A percentile compares a stretch with the other conserved stretches of the same genome.
Evolutionary conservation across 2,888 invertebrate genomes (phyloP).

Genomic region (Bruchidius siliquastri): DNA sequence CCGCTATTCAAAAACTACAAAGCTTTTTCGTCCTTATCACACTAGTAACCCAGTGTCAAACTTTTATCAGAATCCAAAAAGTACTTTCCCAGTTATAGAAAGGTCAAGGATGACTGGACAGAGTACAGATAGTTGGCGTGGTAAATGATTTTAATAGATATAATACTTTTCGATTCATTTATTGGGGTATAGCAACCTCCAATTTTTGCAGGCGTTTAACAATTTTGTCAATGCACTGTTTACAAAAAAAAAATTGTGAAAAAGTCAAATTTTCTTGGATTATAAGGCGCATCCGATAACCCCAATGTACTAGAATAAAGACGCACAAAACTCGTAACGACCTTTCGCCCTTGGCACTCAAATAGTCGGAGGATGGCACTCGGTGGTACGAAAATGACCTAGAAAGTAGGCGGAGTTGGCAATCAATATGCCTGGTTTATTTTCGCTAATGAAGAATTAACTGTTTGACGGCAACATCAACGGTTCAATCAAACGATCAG

Average conservation of each 20-base stretch:
- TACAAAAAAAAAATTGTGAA: not conserved
- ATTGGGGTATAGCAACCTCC: no score
- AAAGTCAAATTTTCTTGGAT: not conserved
- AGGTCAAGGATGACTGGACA: no score
- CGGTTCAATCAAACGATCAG: not conserved
- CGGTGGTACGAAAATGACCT: conserved; percentile 24
- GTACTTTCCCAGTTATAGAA: no score
- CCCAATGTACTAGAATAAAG: not conserved
- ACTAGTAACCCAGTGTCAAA: no score
- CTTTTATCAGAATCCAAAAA: no score
- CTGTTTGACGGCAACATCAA: not conserved
- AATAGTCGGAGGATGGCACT: conserved; percentile 18
- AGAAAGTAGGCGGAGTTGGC: conserved; percentile 1
- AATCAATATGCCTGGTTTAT: conserved; percentile 11
- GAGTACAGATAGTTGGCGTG: no score
- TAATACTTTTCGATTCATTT: no score
- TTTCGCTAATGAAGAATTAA: not conserved
- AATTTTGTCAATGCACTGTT: no score
- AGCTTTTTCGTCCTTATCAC: no score
- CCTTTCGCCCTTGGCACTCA: conserved; percentile 26
- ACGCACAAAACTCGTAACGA: conserved; percentile 5
- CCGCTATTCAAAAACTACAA: no score
- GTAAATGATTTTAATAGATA: no score
- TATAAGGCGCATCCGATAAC: not conserved
- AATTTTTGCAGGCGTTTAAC: no score